These are phyloP conservation scores for Brenthis ino DNA, from an alignment of 2,888 invertebrate genomes.

Conservation along the genomic window DNA sequence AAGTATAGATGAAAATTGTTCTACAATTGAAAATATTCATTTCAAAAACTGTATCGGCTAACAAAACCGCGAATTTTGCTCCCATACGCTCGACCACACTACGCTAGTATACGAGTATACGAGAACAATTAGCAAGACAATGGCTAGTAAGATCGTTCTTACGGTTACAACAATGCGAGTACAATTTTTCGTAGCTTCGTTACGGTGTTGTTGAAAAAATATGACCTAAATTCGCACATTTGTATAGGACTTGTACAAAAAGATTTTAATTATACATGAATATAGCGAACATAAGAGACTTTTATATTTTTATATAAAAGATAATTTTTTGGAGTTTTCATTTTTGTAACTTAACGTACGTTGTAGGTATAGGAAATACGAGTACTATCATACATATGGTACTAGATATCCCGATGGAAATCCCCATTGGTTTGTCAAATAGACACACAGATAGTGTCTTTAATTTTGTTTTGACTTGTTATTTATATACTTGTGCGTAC, in stretches of 20 bases:
- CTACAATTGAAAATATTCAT: conserved; percentile 13
- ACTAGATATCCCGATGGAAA: no score
- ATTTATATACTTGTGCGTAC: no score
- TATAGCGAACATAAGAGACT: background rate
- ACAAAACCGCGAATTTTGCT: background rate
- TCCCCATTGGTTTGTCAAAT: no score
- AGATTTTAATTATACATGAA: conserved; percentile 15
- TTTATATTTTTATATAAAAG: background rate
- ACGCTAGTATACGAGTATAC: conserved; percentile 10
- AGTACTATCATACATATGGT: no score
- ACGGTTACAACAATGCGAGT: conserved; percentile 29
- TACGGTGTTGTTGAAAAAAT: conserved; percentile 15
- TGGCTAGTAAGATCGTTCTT: conserved; percentile 26
- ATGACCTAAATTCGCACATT: conserved; percentile 25
- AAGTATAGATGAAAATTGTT: background rate
- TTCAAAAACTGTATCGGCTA: conserved; percentile 5
- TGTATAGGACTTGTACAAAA: conserved; percentile 9
- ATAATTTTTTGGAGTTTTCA: no score
- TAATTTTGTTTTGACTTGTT: no score
- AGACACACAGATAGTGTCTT: no score
- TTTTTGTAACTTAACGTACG: no score
- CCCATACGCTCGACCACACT: background rate
- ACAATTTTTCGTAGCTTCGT: conserved; percentile 22
- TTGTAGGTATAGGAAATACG: no score
- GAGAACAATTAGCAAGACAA: conserved; percentile 31